Base-by-base conservation (phyloP, 2,113 vertebrate species). In the Aegithalos caudatus region DNA sequence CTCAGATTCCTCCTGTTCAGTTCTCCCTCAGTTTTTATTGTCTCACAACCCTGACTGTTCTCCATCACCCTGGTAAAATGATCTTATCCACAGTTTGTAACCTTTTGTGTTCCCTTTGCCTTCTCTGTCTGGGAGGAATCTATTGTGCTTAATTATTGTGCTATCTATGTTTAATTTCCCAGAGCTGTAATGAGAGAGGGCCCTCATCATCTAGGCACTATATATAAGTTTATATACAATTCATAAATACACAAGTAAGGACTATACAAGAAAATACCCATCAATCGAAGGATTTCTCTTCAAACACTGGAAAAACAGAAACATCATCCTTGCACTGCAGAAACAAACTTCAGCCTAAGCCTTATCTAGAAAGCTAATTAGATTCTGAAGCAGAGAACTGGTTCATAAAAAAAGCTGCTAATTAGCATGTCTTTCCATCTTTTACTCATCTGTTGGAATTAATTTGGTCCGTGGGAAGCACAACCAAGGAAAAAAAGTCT, bases 341-440 rank as follows among this genome's bases (percentile, higher is more conserved):
- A 57, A 91, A 91, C 21, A 64, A 83, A 73, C 45, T 58, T 57
- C 61, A 89, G 53, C 37, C n/a, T 54, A 37, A 61, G 24, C 29
- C 27, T 77, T 70, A 84, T 66, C 73, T 78, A 48, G 69, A 86
- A 22, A 54, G 65, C 51, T 89, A 86, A 92, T 87, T 71, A 92
- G n/a, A 84, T 74, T 51, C 53, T 71, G 47, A 73, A 78, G 58
- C 15, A 54, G 21, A 71, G 33, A 88, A 78, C 23, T 74, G 11
- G n/a, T 78, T 89, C 51, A 51, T 84, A 18, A 74, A 69, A 85
- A 90, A 88, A 81, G 11, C 67, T 89, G 69, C 56, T 95, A 74
- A 96, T 95, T 91, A 91, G 47, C 65, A 85, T 42, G 21, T 81
- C 61, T 89, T 86, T 56, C 64, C 73, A 86, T 95, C 81, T 91